Conservation (phyloP, 2,888 invertebrate genomes). For the Bellardia bayeri region DNA sequence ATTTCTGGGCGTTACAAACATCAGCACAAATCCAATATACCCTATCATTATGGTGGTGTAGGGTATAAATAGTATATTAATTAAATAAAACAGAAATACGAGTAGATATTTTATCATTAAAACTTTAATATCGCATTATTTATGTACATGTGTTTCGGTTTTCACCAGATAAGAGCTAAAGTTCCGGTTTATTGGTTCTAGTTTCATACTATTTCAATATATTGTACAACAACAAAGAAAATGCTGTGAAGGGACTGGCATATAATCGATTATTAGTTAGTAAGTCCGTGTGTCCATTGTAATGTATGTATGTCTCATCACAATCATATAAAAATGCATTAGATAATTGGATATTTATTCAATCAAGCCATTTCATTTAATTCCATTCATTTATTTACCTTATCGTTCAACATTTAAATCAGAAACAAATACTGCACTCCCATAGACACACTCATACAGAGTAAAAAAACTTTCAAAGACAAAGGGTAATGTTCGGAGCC, state of each 20-base stretch:
- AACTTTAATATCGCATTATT: too few species aligned
- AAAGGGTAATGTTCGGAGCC: constrained; percentile 31
- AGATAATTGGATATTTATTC: constrained; percentile 59
- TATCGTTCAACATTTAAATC: constrained; percentile 50
- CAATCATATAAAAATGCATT: constrained; percentile 33
- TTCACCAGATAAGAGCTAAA: not conserved
- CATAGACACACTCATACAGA: not conserved
- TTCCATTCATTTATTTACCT: constrained; percentile 8
- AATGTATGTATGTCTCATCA: not conserved
- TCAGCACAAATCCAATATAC: too few species aligned
- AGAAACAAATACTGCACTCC: constrained; percentile 26
- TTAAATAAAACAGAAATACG: too few species aligned
- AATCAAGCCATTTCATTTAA: constrained; percentile 41
- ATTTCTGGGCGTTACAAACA: too few species aligned
- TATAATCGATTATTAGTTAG: constrained; percentile 28
- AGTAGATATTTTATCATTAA: too few species aligned
- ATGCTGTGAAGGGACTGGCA: not conserved
- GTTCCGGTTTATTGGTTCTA: constrained; percentile 7
- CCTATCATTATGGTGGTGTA: too few species aligned
- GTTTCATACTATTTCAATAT: not conserved
- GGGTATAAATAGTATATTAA: too few species aligned
- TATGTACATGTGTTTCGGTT: not conserved
- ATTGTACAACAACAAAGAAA: too few species aligned
- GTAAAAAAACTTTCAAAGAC: not conserved
- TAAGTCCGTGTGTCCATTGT: constrained; percentile 16